Conservation (phyloP, 2,888 invertebrate species). For the Lithophane socia region DNA sequence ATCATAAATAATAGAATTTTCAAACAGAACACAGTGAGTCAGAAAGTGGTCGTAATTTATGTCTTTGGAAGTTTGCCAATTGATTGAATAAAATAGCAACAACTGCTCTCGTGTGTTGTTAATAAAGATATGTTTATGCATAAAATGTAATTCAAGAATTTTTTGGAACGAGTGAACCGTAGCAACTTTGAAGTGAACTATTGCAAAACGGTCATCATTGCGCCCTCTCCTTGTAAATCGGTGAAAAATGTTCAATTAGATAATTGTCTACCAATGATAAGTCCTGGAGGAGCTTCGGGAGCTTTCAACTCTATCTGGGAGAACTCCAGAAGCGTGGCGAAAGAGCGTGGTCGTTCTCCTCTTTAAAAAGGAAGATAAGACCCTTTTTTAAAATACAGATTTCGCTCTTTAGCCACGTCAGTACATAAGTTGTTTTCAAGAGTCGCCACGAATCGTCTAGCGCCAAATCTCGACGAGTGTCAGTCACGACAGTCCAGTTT, state of each 20-base stretch:
- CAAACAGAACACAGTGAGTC: slow-evolving; percentile 70
- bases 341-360: too few relatives aligned
- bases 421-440: too few relatives aligned
- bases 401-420: too few relatives aligned
- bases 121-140: slow-evolving; percentile 43
- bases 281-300: too few relatives aligned
- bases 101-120: slow-evolving; percentile 48
- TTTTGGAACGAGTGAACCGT: slow-evolving; percentile 14
- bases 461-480: too few relatives aligned
- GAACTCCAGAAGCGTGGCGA: too few relatives aligned
- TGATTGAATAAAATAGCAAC: slow-evolving; percentile 55
- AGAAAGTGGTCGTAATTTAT: slow-evolving; percentile 67
- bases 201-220: neutral
- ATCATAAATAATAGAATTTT: slow-evolving; percentile 65
- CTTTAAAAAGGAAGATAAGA: too few relatives aligned
- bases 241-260: neutral
- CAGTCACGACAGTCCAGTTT: too few relatives aligned
- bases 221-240: neutral
- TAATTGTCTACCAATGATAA: neutral
- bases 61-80: slow-evolving; percentile 68
- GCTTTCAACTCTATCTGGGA: too few relatives aligned
- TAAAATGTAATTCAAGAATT: slow-evolving; percentile 33
- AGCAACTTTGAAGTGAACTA: neutral
- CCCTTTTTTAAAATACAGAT: too few relatives aligned
- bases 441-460: too few relatives aligned